phyloP scores from a whole-genome alignment of 2,888 invertebrate species.

The Leptogaster cylindrica region DNA sequence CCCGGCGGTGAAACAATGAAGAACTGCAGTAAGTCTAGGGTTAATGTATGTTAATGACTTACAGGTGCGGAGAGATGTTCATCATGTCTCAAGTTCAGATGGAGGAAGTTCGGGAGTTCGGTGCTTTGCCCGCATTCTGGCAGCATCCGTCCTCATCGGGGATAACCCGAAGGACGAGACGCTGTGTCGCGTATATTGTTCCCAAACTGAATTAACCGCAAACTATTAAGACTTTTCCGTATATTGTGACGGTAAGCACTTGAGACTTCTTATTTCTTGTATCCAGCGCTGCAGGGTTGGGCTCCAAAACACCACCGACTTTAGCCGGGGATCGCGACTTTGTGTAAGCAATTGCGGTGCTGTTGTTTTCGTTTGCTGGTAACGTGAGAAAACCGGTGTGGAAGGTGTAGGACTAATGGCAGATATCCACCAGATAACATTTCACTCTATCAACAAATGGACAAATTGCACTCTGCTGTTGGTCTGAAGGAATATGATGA shows the following conservation, averaged over 20 bases:
- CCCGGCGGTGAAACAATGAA: slow-evolving; percentile 33
- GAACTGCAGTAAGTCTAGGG: slow-evolving; percentile 42
- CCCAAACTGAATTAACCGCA: slow-evolving; percentile 43
- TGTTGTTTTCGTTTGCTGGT: neutral
- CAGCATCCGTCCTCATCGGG: slow-evolving; percentile 34
- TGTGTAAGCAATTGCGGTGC: neutral
- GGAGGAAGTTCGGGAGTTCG: neutral
- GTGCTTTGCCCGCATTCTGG: slow-evolving; percentile 7
- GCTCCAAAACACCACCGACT: neutral
- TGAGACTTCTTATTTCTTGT: too few relatives aligned
- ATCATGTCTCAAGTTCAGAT: slow-evolving; percentile 15
- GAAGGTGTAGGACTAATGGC: too few relatives aligned
- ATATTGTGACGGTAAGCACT: slow-evolving; percentile 27
- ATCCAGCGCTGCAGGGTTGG: too few relatives aligned
- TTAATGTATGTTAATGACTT: slow-evolving; percentile 43
- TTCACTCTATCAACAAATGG: too few relatives aligned
- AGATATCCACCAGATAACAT: too few relatives aligned
- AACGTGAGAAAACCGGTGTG: neutral
- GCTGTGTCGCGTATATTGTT: slow-evolving; percentile 33
- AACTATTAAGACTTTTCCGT: slow-evolving; percentile 41
- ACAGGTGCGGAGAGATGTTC: slow-evolving; percentile 29
- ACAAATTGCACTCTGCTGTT: too few relatives aligned
- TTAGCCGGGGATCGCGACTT: neutral
- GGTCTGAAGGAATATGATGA: too few relatives aligned
- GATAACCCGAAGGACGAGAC: slow-evolving; percentile 2